Base-by-base conservation (phyloP, 2,888 invertebrate species). In the Taphrorychus bicolor region DNA sequence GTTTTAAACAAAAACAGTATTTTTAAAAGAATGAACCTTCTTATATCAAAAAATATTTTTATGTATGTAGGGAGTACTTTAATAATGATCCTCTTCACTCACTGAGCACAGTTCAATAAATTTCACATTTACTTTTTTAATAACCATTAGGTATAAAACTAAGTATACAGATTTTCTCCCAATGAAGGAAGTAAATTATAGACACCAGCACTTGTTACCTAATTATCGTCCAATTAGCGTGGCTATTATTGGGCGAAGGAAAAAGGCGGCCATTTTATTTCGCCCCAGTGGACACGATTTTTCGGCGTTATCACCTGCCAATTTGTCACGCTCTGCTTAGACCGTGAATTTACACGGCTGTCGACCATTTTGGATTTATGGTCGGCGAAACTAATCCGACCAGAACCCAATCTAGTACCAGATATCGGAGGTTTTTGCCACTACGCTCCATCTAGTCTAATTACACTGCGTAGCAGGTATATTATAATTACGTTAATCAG, bases 251-350 rank as follows among this genome's bases (percentile, higher is more conserved):
- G 45, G n/a, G 45, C 45, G 14, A 57, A 57, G 42, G 22, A 57
- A 60, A 56, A 66, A 56, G 45, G 22, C 59, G 65, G 24, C 61
- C 61, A 66, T 66, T 69, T 68, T 69, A 65, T 52, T 57, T 64
- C 60, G 56, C 69, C 57, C 61, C 52, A 64, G 59, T 52, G 59
- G 65, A 57, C 65, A 59, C 32, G 41, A 60, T 65, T 66, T 69
- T 66, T 66, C 59, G 58, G 60, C 60, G 48, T 66, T 66, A 70
- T 70, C 70, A 70, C 66, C 66, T 70, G 67, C 70, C 67, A 73
- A 73, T 73, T 73, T 72, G 74, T 74, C 70, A 74, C 73, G 74
- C 73, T 74, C 74, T 73, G 74, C 70, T 74, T 74, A 60, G 42
- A 51, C 48, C 51, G 21, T 53, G 58, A 70, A 60, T 66, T 65